These are phyloP conservation scores for Varroa destructor DNA, from an alignment of 1,140 invertebrate species.

Conservation along the genomic window DNA sequence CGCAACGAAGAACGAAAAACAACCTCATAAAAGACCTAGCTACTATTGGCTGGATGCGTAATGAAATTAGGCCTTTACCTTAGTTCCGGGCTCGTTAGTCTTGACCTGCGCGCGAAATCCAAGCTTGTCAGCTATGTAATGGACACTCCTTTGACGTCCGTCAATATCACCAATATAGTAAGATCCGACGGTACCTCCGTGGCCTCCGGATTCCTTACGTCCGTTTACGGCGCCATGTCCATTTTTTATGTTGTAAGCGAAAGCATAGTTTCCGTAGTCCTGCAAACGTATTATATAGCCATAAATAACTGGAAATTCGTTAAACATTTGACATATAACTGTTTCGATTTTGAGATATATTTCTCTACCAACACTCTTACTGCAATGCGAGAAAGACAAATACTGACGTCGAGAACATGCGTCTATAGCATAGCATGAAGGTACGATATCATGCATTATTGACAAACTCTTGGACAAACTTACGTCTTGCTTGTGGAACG, in stretches of 20 bases:
- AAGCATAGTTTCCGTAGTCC: conserved; percentile 28
- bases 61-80: neutral
- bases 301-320: no score
- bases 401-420: no score
- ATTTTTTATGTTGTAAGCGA: conserved; percentile 15
- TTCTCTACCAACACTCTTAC: no score
- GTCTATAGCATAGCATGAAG: no score
- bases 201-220: conserved; percentile 4
- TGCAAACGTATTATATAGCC: neutral
- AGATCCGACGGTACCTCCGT: conserved; percentile 13
- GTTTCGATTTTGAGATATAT: no score
- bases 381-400: no score
- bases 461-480: neutral
- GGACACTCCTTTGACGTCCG: conserved; percentile 13
- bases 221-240: conserved; percentile 16
- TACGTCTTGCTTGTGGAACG: conserved; percentile 25
- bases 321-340: no score
- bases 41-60: neutral
- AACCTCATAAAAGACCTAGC: neutral
- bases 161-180: conserved; percentile 25
- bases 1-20: neutral
- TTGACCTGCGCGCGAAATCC: conserved; percentile 24
- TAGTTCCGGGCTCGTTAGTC: conserved; percentile 22
- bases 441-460: no score
- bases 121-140: conserved; percentile 22